phyloP scores from a whole-genome alignment of 2,888 invertebrate genomes.

The Cabera pusaria region DNA sequence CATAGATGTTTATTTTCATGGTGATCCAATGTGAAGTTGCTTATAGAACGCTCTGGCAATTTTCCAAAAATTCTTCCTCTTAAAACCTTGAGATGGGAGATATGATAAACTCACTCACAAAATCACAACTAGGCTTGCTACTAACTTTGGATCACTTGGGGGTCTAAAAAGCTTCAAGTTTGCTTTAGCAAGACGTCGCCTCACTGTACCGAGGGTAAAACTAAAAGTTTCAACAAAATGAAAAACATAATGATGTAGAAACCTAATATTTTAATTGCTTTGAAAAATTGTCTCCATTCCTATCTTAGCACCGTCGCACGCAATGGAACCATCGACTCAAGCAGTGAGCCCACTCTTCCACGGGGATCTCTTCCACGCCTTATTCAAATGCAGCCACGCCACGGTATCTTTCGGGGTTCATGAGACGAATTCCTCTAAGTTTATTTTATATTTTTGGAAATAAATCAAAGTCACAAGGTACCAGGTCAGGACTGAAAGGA shows the following conservation, averaged over 20 bases:
- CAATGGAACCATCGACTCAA: too few relatives aligned
- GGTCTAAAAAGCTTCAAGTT: too few relatives aligned
- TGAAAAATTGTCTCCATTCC: background rate
- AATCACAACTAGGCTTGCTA: too few relatives aligned
- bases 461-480: too few relatives aligned
- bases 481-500: background rate
- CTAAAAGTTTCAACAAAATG: background rate
- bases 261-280: background rate
- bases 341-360: too few relatives aligned
- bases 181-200: too few relatives aligned
- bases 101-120: background rate
- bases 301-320: too few relatives aligned
- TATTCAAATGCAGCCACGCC: background rate
- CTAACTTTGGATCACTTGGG: too few relatives aligned
- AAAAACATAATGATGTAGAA: background rate
- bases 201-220: too few relatives aligned
- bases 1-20: conserved; percentile 78
- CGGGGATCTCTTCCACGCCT: too few relatives aligned
- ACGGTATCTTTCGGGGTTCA: background rate
- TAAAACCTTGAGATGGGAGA: conserved; percentile 10
- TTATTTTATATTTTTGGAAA: too few relatives aligned
- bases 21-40: conserved; percentile 46
- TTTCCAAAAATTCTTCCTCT: conserved; percentile 44
- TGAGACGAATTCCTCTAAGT: too few relatives aligned
- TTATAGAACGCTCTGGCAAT: conserved; percentile 56